Conservation (phyloP, 2,888 invertebrate species). For the Ditula angustiorana region DNA sequence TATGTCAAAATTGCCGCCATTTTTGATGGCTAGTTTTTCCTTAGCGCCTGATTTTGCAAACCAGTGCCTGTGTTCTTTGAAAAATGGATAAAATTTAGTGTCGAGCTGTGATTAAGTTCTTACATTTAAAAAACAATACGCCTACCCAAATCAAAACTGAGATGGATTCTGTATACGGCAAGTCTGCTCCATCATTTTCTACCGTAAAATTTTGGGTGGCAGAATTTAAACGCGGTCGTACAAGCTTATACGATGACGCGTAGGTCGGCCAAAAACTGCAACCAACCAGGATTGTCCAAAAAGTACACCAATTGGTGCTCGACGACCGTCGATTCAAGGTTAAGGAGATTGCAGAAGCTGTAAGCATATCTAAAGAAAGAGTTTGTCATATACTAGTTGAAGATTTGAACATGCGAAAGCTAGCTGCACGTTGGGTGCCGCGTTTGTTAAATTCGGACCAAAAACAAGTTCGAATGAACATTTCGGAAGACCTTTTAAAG, state of each 20-base stretch:
- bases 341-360: not conserved
- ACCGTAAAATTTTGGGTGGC: conserved; percentile 2
- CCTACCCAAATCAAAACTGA: not conserved
- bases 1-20: conserved; percentile 3
- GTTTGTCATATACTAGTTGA: not conserved
- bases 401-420: not conserved
- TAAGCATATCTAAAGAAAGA: not conserved
- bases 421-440: conserved; percentile 13
- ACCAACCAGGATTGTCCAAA: conserved; percentile 1
- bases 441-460: conserved; percentile 9
- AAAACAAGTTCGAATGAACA: conserved; percentile 15
- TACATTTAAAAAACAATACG: conserved; percentile 2
- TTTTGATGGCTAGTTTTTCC: not conserved
- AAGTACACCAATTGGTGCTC: conserved; percentile 8
- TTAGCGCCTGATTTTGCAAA: not conserved
- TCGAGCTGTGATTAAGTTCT: too few species aligned
- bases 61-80: not conserved
- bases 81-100: too few species aligned
- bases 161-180: conserved; percentile 11
- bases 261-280: conserved; percentile 7
- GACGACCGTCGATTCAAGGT: conserved; percentile 7
- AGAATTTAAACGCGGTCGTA: conserved; percentile 11
- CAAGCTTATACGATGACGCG: not conserved
- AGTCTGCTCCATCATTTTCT: conserved; percentile 8
- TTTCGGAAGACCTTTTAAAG: not conserved